Conservation (phyloP, 2,888 invertebrate species). For the Drosophila ustulata region DNA sequence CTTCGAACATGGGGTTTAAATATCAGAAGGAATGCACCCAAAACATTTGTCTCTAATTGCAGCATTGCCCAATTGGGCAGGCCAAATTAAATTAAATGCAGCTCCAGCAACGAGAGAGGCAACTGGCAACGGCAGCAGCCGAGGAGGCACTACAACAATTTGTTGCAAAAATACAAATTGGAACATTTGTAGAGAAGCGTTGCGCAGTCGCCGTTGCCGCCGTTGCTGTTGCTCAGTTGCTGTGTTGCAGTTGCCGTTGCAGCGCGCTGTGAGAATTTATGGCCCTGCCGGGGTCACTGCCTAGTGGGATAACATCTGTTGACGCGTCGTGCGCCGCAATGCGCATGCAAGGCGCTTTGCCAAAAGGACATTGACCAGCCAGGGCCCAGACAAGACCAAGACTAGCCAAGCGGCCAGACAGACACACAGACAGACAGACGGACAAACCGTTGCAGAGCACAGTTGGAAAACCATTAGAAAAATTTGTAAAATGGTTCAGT, state of each 20-base stretch:
- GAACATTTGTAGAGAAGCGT: conserved; percentile 74
- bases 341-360: conserved; percentile 74
- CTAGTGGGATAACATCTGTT: conserved; percentile 76
- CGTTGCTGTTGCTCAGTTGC: conserved; percentile 25
- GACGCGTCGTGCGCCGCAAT: conserved; percentile 79
- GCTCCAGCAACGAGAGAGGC: conserved; percentile 38
- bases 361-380: conserved; percentile 46
- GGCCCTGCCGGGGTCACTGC: conserved; percentile 78
- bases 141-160: conserved; percentile 64
- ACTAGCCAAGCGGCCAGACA: conserved; percentile 1
- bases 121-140: conserved; percentile 33
- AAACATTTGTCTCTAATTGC: conserved; percentile 82
- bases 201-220: conserved; percentile 33
- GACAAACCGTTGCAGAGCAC: conserved; percentile 49
- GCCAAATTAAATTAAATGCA: conserved; percentile 80
- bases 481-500: conserved; percentile 54
- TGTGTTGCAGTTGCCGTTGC: conserved; percentile 33
- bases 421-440: conserved; percentile 31
- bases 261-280: conserved; percentile 76
- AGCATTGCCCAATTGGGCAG: conserved; percentile 77
- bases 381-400: not conserved
- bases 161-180: conserved; percentile 81
- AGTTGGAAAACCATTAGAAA: conserved; percentile 61
- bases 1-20: conserved; percentile 75
- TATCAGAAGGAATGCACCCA: conserved; percentile 72